Conservation (phyloP, 2,888 invertebrate species). For the Syrista parreyssii region DNA sequence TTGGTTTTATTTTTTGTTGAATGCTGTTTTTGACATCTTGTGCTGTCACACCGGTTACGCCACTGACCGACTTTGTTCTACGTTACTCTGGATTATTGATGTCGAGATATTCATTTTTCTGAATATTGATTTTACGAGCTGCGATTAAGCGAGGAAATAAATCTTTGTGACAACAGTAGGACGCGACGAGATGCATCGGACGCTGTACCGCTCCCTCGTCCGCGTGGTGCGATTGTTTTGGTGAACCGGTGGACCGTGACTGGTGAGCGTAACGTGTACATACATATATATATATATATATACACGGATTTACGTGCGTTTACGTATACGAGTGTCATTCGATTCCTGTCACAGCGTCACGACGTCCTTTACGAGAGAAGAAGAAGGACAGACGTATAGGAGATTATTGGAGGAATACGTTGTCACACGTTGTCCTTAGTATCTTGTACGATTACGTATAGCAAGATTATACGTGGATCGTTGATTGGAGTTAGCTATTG, state of each 20-base stretch:
- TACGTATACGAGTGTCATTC: background rate
- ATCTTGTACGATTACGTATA: background rate
- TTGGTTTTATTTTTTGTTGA: background rate
- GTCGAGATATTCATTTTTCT: background rate
- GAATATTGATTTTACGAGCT: background rate
- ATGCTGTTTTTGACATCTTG: background rate
- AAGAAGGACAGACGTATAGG: background rate
- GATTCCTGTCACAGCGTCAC: background rate
- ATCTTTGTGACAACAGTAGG: background rate
- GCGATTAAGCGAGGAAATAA: background rate
- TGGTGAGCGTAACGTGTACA: background rate
- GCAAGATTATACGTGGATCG: background rate
- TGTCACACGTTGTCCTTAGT: background rate
- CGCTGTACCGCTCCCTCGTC: constrained; percentile 22
- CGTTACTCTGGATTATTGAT: background rate
- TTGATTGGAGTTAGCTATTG: background rate
- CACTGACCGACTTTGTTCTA: background rate
- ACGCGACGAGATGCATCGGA: constrained; percentile 34
- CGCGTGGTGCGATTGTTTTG: constrained; percentile 3
- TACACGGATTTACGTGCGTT: background rate
- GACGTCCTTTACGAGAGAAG: background rate
- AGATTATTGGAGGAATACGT: background rate
- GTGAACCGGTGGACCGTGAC: constrained; percentile 27
- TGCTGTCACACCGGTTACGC: background rate
- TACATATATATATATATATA: background rate